These are phyloP conservation scores for Champsocephalus gunnari DNA, from an alignment of 2,797 vertebrate genomes.

Conservation along the genomic window DNA sequence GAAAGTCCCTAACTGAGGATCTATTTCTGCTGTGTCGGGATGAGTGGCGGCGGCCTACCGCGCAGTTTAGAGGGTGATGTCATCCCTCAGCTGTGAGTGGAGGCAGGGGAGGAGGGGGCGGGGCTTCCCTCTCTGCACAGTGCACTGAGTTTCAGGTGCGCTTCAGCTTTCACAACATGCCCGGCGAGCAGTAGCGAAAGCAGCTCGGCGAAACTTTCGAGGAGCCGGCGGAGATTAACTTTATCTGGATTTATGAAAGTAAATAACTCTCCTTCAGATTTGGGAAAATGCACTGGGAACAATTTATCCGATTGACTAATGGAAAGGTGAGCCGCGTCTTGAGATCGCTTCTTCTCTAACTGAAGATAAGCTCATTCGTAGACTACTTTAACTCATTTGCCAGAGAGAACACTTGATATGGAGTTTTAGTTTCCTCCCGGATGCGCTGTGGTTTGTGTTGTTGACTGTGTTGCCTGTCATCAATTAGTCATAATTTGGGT, in stretches of 20 bases:
- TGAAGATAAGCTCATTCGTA: no score
- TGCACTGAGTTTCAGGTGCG: conserved; percentile 74
- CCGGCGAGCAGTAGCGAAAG: conserved; percentile 4
- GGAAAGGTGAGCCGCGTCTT: conserved; percentile 78
- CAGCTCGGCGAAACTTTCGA: not conserved
- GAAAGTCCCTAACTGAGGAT: conserved; percentile 3
- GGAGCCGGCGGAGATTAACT: not conserved
- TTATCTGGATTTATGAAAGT: conserved; percentile 46
- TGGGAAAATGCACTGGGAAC: conserved; percentile 85
- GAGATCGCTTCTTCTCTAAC: not conserved
- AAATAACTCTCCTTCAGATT: not conserved
- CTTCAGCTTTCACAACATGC: conserved; percentile 77
- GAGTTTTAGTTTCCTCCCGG: conserved; percentile 8
- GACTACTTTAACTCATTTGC: not conserved
- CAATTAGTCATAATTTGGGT: conserved; percentile 59
- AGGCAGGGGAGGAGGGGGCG: conserved; percentile 42
- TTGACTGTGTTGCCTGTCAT: conserved; percentile 45
- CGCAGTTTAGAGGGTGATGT: conserved; percentile 70
- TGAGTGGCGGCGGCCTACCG: conserved; percentile 45
- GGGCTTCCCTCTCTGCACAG: conserved; percentile 19
- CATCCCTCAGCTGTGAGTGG: conserved; percentile 43
- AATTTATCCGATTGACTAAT: conserved; percentile 78
- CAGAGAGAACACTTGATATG: not conserved
- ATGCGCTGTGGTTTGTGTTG: conserved; percentile 28
- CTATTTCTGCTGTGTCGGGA: conserved; percentile 36